Evolutionary conservation across 2,797 vertebrate species (phyloP), one percentile per base, ranked within the genome.

Genomic region (Labeo calbasu): DNA sequence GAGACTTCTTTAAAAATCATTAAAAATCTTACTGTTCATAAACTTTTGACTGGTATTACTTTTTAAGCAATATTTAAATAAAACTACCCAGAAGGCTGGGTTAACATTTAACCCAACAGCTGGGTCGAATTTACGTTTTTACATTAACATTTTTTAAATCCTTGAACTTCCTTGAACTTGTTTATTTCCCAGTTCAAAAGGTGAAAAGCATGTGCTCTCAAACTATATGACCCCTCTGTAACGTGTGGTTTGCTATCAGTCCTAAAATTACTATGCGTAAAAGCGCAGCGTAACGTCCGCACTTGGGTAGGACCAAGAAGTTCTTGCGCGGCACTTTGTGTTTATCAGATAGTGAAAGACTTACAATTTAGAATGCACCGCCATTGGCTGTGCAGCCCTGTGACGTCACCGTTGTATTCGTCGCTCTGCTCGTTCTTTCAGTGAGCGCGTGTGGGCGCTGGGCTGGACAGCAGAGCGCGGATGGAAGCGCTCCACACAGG

Each of bases 371-470:
- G 28, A 69, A 59, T 40, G 70, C 55, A 46, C 73, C 40, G 89
- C 90, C 77, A 95, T 94, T 95, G 95, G 94, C 88, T 82, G 69
- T 79, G 65, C 53, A 17, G 40, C 70, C 15, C 53, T 2, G 82
- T 95, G 95, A 95, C 91, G 95, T 95, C 92, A 93, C 87, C 21
- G 70, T 65, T 23, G 72, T 43, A 81, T 55, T 78, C 28, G 84
- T 69, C 25, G 65, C 77, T 84, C 87, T 23, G 28, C 73, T 61
- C 3, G 53, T 50, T 85, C 81, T 53, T 61, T 51, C 55, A 8
- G 79, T 21, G 69, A 68, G 78, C 79, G 83, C 70, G 59, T 59
- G 21, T 36, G 59, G 73, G 81, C 80, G 84, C 85, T 88, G 90
- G 91, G 92, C 93, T 72, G 55, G 76, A 92, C 93, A 92, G 75